These are phyloP conservation scores for Siphonodentalium dalli DNA, from an alignment of 2,888 invertebrate species.

Conservation along the genomic window DNA sequence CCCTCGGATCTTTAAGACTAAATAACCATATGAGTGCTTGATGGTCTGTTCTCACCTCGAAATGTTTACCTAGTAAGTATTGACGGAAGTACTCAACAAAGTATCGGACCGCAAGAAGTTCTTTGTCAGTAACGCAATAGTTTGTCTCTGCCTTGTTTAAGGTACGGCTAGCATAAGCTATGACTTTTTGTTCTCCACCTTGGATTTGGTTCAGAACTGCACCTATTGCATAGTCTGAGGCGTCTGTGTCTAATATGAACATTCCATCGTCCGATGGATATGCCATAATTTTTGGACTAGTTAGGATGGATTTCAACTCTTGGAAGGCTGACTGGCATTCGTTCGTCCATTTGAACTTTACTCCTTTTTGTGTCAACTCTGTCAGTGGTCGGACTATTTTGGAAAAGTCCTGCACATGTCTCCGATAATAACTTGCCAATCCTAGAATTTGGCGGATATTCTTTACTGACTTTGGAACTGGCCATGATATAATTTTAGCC, in stretches of 20 bases:
- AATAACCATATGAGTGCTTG: too few species aligned
- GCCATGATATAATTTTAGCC: constrained; percentile 9
- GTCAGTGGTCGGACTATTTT: constrained; percentile 18
- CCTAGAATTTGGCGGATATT: constrained; percentile 24
- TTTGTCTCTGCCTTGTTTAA: constrained; percentile 13
- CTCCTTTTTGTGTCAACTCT: constrained; percentile 12
- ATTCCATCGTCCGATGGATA: constrained; percentile 13
- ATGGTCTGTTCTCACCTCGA: constrained; percentile 16
- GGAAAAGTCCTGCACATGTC: constrained; percentile 11
- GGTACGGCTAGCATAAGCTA: constrained; percentile 20
- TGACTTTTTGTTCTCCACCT: constrained; percentile 14
- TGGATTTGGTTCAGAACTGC: constrained; percentile 25
- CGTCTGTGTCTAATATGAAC: constrained; percentile 27
- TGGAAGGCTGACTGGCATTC: constrained; percentile 15
- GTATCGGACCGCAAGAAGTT: constrained; percentile 12
- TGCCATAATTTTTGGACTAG: constrained; percentile 15
- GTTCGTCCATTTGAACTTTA: constrained; percentile 12
- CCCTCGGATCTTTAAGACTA: too few species aligned
- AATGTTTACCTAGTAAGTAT: constrained; percentile 14
- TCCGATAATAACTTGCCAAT: constrained; percentile 19
- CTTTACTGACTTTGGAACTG: constrained; percentile 10
- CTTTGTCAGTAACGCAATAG: constrained; percentile 17
- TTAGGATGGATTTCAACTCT: constrained; percentile 9
- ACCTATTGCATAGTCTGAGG: constrained; percentile 24
- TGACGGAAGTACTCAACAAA: constrained; percentile 18